These are phyloP conservation scores for Eulemur rubriventer DNA, from an alignment of 2,797 vertebrate species.

Conservation along the genomic window DNA sequence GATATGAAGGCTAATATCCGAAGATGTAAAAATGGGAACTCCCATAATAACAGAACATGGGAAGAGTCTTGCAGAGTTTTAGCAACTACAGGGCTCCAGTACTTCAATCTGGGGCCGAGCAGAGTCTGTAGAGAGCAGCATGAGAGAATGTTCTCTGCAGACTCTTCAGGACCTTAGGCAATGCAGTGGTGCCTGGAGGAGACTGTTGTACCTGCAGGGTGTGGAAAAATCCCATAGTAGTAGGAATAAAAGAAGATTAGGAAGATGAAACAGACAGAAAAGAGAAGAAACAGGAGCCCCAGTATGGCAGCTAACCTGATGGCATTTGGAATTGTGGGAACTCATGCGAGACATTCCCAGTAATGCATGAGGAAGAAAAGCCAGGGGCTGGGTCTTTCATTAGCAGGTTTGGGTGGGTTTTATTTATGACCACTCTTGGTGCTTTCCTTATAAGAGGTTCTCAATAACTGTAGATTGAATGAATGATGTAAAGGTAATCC, in stretches of 20 bases:
- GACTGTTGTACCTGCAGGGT: background rate
- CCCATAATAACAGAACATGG: background rate
- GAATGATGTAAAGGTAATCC: background rate
- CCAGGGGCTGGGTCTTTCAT: background rate
- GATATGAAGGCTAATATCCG: background rate
- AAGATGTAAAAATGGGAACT: background rate
- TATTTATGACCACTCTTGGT: background rate
- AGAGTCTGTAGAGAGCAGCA: background rate
- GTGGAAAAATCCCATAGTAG: background rate
- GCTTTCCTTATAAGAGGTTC: background rate
- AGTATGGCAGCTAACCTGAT: background rate
- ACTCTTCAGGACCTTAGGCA: background rate
- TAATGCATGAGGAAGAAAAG: background rate
- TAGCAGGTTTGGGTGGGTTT: background rate
- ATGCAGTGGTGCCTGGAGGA: background rate
- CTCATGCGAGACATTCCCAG: background rate
- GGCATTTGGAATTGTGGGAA: background rate
- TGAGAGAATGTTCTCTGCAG: background rate
- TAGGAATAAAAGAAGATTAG: background rate
- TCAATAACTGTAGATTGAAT: background rate
- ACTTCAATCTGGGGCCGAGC: background rate
- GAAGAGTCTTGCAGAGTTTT: background rate
- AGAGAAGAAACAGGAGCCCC: background rate
- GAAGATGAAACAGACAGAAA: background rate
- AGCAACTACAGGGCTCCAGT: background rate